phyloP scores from a whole-genome alignment of 2,113 vertebrate species.

The Amazona guildingii region DNA sequence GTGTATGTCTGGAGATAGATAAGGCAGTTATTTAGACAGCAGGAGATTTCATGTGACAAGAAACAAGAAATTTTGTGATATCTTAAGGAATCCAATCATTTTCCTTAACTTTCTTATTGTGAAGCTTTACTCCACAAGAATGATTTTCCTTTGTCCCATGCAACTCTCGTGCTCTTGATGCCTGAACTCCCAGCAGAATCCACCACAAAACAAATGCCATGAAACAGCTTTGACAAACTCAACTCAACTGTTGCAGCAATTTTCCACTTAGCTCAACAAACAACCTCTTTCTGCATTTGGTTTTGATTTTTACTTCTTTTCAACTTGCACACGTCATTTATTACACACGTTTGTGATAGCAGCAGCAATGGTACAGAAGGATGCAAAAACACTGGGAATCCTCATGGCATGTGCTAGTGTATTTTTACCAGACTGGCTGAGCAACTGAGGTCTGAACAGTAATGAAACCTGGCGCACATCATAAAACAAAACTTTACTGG shows the following conservation, averaged over 20 bases:
- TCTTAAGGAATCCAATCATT: background rate
- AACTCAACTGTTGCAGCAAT: background rate
- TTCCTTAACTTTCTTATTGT: background rate
- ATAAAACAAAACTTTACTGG: background rate
- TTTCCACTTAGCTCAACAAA: background rate
- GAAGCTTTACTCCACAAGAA: background rate
- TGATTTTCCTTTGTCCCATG: background rate
- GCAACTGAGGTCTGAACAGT: background rate
- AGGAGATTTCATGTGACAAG: background rate
- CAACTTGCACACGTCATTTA: accelerated
- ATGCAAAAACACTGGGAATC: background rate
- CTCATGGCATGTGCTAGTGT: accelerated
- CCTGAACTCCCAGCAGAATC: background rate
- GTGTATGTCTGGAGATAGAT: background rate
- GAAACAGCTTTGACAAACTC: background rate
- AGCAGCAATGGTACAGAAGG: background rate
- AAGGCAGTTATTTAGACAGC: background rate
- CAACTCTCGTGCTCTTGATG: background rate
- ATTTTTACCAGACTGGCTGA: background rate
- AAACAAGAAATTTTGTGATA: background rate
- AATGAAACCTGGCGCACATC: background rate
- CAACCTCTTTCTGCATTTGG: background rate
- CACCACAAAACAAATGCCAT: background rate
- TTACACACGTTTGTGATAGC: background rate
- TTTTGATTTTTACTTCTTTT: background rate